phyloP scores from a whole-genome alignment of 2,113 vertebrate genomes.

The Chunga burmeisteri region DNA sequence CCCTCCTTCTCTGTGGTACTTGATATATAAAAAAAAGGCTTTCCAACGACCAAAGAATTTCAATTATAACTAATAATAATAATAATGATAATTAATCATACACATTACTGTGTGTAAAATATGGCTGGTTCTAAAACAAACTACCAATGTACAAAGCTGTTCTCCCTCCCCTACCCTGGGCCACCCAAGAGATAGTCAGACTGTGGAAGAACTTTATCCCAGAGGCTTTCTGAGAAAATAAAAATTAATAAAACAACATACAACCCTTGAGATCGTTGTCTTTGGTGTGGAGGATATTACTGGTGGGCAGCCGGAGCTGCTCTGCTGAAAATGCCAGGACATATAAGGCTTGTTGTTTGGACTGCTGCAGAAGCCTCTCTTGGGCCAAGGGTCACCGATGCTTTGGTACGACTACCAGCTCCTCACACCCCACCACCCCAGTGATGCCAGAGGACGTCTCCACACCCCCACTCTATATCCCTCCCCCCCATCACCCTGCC shows the following conservation, averaged over 20 bases:
- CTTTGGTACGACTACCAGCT: slow-evolving; percentile 60
- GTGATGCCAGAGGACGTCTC: slow-evolving; percentile 1
- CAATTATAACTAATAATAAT: slow-evolving; percentile 52
- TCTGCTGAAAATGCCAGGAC: not conserved
- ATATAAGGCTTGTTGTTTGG: slow-evolving; percentile 13
- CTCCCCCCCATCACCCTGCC: slow-evolving; percentile 14
- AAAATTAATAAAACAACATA: not conserved
- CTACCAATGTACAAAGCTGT: slow-evolving; percentile 63
- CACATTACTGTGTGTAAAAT: slow-evolving; percentile 65
- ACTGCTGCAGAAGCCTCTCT: slow-evolving; percentile 13
- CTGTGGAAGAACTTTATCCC: not conserved
- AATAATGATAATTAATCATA: slow-evolving; percentile 65
- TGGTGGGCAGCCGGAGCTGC: slow-evolving; percentile 6
- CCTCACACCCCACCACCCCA: not conserved
- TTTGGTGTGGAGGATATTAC: slow-evolving; percentile 74
- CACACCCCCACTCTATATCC: not conserved
- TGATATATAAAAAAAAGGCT: slow-evolving; percentile 43
- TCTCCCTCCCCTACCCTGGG: slow-evolving; percentile 52
- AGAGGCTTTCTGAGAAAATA: slow-evolving; percentile 28
- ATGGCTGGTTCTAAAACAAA: slow-evolving; percentile 72
- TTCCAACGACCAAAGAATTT: slow-evolving; percentile 24
- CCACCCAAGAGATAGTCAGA: slow-evolving; percentile 41
- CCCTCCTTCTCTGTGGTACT: slow-evolving; percentile 30
- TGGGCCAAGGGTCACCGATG: not conserved
- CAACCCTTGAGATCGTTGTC: slow-evolving; percentile 68